Percentiles rank a stretch among this genome's conserved stretches.
Conservation (phyloP, 2,797 vertebrate species). For the Octomys mimax region DNA sequence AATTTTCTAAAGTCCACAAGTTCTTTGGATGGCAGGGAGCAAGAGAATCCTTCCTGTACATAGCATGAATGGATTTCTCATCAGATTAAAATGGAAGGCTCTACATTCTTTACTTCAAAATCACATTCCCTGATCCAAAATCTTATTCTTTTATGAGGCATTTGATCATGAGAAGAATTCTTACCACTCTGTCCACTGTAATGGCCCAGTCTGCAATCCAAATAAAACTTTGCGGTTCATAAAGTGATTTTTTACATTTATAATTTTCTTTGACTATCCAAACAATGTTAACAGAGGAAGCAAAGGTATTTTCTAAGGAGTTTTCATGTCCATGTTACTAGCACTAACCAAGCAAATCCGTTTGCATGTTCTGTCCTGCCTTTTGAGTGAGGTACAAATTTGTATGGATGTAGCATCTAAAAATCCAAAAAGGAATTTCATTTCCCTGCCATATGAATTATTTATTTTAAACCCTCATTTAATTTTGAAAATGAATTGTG, state of each 20-base stretch:
- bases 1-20: constrained; percentile 77
- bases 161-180: background rate
- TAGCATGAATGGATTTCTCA: constrained; percentile 50
- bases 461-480: background rate
- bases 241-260: background rate
- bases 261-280: background rate
- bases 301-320: background rate
- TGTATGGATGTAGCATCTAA: background rate
- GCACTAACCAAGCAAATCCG: background rate
- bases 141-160: background rate
- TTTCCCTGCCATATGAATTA: background rate
- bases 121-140: constrained; percentile 20
- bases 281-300: background rate
- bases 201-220: background rate
- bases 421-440: background rate
- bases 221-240: background rate
- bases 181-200: background rate
- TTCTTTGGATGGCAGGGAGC: constrained; percentile 70
- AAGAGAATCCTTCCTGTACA: constrained; percentile 57
- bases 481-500: background rate
- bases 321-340: background rate
- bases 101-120: constrained; percentile 39
- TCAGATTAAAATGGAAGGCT: background rate
- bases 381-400: background rate
- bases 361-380: background rate